Evolutionary conservation across 2,113 vertebrate genomes (phyloP).

Genomic region (Misgurnus mizolepis): DNA sequence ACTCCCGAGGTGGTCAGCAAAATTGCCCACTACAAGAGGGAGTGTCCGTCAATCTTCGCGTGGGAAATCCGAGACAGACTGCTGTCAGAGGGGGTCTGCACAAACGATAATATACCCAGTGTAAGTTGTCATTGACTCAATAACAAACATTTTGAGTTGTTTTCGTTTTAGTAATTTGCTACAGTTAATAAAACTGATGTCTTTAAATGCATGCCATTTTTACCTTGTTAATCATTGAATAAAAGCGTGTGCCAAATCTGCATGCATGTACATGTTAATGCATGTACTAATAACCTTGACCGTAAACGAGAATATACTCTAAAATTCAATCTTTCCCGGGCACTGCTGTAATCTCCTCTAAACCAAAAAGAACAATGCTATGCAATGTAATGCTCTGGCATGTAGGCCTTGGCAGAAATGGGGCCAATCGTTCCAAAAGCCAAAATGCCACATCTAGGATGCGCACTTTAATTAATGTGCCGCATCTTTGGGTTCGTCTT

Average conservation of each 20-base stretch:
- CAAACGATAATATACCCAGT: slow-evolving; percentile 99
- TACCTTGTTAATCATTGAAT: too few species aligned
- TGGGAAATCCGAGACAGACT: slow-evolving; percentile 99
- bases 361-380: slow-evolving; percentile 13
- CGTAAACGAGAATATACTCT: neutral
- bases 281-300: slow-evolving; percentile 3
- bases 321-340: neutral
- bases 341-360: slow-evolving; percentile 23
- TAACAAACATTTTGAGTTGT: neutral
- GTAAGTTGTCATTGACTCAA: slow-evolving; percentile 73
- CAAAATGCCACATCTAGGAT: slow-evolving; percentile 30
- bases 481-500: slow-evolving; percentile 70
- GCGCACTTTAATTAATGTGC: slow-evolving; percentile 50
- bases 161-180: neutral
- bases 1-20: slow-evolving; percentile 98
- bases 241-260: too few species aligned
- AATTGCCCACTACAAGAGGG: slow-evolving; percentile 98
- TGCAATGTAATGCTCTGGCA: slow-evolving; percentile 31
- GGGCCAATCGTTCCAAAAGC: slow-evolving; percentile 34
- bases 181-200: neutral
- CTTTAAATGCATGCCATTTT: neutral
- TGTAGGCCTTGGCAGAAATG: slow-evolving; percentile 25
- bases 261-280: too few species aligned
- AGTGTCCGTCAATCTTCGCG: slow-evolving; percentile 99
- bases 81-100: slow-evolving; percentile 97